Evolutionary conservation across 2,113 vertebrate species (phyloP).

Genomic region (Fregata magnificens): DNA sequence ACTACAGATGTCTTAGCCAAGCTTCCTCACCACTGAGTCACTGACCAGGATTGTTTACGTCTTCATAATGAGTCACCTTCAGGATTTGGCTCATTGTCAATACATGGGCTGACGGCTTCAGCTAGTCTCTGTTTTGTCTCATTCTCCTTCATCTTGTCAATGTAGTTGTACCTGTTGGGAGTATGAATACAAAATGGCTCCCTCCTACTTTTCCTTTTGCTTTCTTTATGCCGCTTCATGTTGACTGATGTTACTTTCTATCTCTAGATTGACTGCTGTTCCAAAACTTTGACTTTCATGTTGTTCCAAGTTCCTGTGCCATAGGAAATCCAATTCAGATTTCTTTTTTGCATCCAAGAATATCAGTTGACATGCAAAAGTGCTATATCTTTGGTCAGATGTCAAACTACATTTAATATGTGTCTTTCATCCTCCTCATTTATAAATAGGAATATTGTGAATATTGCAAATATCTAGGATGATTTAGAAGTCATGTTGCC

Average conservation of each 20-base stretch:
- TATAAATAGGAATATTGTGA: slow-evolving; percentile 29
- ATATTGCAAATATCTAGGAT: not conserved
- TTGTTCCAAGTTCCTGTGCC: slow-evolving; percentile 28
- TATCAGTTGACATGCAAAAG: slow-evolving; percentile 6
- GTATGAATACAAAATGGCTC: slow-evolving; percentile 35
- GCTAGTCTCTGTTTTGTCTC: not conserved
- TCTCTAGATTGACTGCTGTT: not conserved
- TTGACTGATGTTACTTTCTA: slow-evolving; percentile 14
- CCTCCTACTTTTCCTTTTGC: not conserved
- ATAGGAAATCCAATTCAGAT: slow-evolving; percentile 19
- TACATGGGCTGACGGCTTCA: not conserved
- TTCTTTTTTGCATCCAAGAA: not conserved
- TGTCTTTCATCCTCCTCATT: slow-evolving; percentile 6
- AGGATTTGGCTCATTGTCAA: slow-evolving; percentile 37
- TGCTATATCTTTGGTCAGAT: not conserved
- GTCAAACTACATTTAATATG: not conserved
- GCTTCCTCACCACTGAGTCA: slow-evolving; percentile 63
- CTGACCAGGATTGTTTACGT: slow-evolving; percentile 22
- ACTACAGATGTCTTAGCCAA: slow-evolving; percentile 69
- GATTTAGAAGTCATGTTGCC: not conserved
- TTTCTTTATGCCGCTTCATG: not conserved
- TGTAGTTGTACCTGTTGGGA: not conserved
- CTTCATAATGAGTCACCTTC: slow-evolving; percentile 64
- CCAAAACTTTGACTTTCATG: slow-evolving; percentile 17
- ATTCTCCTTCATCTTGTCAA: slow-evolving; percentile 42